Percentiles rank a stretch among this genome's conserved stretches.
Conservation (phyloP, 2,113 vertebrate species). For the Centrocercus urophasianus region DNA sequence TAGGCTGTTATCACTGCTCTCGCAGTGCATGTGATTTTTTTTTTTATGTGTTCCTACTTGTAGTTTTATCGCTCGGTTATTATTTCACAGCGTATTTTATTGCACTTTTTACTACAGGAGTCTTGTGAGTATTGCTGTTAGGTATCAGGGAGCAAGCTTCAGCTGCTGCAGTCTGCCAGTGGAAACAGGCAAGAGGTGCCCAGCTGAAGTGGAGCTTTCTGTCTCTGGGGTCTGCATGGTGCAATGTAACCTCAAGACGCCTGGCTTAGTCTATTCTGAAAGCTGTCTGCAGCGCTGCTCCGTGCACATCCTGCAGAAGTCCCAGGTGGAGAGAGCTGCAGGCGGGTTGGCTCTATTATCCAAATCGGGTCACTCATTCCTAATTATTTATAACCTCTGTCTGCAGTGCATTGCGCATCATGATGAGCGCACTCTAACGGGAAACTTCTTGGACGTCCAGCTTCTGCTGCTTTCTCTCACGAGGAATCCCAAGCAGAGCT, state of each 20-base stretch:
- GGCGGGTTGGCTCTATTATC: conserved; percentile 11
- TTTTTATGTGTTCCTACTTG: conserved; percentile 64
- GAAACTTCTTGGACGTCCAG: conserved; percentile 1
- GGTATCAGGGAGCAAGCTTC: neutral
- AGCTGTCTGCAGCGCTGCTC: neutral
- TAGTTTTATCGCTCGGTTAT: conserved; percentile 72
- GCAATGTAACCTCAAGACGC: neutral
- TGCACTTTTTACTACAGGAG: conserved; percentile 56
- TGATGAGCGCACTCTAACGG: neutral
- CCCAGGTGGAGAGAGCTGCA: neutral
- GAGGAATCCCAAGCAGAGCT: neutral
- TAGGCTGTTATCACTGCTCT: conserved; percentile 61
- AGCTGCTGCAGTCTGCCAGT: neutral
- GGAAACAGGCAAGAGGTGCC: neutral
- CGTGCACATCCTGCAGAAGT: neutral
- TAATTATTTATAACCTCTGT: conserved; percentile 48
- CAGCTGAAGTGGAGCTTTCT: neutral
- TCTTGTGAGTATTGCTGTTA: conserved; percentile 37
- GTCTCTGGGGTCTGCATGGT: neutral
- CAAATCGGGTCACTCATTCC: conserved; percentile 2
- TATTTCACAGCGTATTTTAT: conserved; percentile 66
- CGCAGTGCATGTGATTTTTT: conserved; percentile 37
- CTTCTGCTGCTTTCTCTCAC: conserved; percentile 2
- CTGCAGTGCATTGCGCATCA: neutral
- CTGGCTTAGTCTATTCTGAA: neutral